These are phyloP conservation scores for Brachionus calyciflorus DNA, from an alignment of 1,140 invertebrate genomes.

Conservation along the genomic window DNA sequence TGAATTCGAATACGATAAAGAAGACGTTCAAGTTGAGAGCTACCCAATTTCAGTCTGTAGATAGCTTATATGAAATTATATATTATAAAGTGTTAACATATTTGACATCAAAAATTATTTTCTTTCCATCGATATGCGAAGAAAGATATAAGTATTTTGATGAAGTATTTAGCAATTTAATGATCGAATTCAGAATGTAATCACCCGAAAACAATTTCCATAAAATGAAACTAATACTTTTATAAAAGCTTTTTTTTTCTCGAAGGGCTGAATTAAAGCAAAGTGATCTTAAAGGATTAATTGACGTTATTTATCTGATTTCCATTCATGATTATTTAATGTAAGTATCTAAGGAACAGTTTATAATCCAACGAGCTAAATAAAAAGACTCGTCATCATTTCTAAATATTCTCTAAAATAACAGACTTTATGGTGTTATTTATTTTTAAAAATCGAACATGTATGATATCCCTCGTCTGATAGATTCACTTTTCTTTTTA, in stretches of 20 bases:
- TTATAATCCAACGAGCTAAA: too few relatives aligned
- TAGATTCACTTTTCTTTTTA: too few relatives aligned
- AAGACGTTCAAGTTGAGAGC: too few relatives aligned
- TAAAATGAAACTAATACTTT: too few relatives aligned
- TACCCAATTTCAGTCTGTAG: neutral
- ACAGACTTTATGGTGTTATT: too few relatives aligned
- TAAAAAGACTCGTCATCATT: too few relatives aligned
- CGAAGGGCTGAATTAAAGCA: neutral
- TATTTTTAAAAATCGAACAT: too few relatives aligned
- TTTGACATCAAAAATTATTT: neutral
- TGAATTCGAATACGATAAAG: too few relatives aligned
- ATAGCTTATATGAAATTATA: neutral
- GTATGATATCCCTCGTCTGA: too few relatives aligned
- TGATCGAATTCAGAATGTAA: conserved; percentile 21
- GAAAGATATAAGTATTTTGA: conserved; percentile 8
- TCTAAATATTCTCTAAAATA: too few relatives aligned
- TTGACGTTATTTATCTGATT: conserved; percentile 4
- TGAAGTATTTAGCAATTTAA: conserved; percentile 11
- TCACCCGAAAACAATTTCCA: too few relatives aligned
- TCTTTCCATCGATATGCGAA: neutral
- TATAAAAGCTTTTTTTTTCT: neutral
- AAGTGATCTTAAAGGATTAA: neutral
- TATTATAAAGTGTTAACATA: neutral
- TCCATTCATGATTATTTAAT: conserved; percentile 7
- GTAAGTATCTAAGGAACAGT: neutral